Evolutionary conservation across 1,140 invertebrate species (phyloP).

Genomic region (Scylla paramamosain): DNA sequence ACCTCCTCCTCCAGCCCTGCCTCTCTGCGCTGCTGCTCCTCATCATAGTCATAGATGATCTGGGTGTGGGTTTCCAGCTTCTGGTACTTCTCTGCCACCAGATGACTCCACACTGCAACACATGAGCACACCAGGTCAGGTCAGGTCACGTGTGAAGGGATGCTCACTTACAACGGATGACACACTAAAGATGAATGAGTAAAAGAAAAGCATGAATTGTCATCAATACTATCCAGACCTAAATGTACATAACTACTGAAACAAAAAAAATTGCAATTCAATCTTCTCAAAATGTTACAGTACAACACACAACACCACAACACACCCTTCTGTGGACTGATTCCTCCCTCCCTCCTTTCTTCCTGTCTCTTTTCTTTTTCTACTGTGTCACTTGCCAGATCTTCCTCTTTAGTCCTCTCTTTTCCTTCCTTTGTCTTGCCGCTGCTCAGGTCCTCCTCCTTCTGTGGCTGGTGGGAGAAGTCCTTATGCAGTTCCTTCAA

Average conservation of each 20-base stretch:
- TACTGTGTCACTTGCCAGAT: not conserved
- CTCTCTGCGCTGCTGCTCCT: constrained; percentile 44
- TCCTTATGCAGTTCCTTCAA: constrained; percentile 28
- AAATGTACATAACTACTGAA: too few species aligned
- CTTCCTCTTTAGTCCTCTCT: not conserved
- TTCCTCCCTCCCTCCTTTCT: not conserved
- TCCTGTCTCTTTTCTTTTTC: not conserved
- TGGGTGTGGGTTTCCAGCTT: constrained; percentile 13
- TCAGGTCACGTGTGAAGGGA: not conserved
- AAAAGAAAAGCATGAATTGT: too few species aligned
- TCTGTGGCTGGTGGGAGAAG: not conserved
- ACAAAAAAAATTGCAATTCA: too few species aligned
- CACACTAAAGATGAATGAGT: too few species aligned
- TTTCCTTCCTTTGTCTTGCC: not conserved
- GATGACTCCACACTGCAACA: not conserved
- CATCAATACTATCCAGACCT: too few species aligned
- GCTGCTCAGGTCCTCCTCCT: too few species aligned
- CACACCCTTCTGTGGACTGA: not conserved
- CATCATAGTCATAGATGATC: constrained; percentile 64
- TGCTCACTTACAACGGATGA: too few species aligned
- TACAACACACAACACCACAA: not conserved
- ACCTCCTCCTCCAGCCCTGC: constrained; percentile 54
- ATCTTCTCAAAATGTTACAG: too few species aligned
- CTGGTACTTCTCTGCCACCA: constrained; percentile 46
- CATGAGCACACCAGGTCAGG: not conserved